These are phyloP conservation scores for Habropoda laboriosa DNA, from an alignment of 1,140 invertebrate species.

Conservation along the genomic window DNA sequence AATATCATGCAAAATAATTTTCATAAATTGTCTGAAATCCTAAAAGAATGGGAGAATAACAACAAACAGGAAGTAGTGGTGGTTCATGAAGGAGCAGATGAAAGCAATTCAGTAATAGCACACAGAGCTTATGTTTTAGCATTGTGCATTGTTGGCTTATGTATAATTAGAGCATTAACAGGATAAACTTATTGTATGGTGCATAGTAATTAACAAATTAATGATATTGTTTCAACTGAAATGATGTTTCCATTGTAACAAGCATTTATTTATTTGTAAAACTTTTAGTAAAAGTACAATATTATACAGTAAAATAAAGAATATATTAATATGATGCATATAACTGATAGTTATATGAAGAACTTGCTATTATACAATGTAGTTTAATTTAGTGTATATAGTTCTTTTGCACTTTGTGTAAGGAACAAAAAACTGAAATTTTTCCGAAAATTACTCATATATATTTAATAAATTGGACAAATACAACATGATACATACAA, in stretches of 20 bases:
- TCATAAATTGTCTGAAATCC: conserved; percentile 24
- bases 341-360: neutral
- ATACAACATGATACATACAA: conserved; percentile 23
- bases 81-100: neutral
- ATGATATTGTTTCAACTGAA: neutral
- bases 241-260: neutral
- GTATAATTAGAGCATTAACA: neutral
- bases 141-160: neutral
- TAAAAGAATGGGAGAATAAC: neutral
- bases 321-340: neutral
- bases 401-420: neutral
- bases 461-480: conserved; percentile 34
- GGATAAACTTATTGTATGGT: neutral
- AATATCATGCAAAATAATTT: conserved; percentile 57
- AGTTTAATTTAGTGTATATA: conserved; percentile 7
- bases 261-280: neutral
- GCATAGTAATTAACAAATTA: neutral
- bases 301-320: conserved; percentile 5
- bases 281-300: conserved; percentile 1
- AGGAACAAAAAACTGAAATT: neutral
- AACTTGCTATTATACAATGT: neutral
- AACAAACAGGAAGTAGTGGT: neutral
- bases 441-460: conserved; percentile 21
- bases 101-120: neutral
- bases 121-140: neutral